Percentiles rank a stretch among this genome's conserved stretches.
Conservation (phyloP, 2,888 invertebrate species). For the Melanostoma mellinum region DNA sequence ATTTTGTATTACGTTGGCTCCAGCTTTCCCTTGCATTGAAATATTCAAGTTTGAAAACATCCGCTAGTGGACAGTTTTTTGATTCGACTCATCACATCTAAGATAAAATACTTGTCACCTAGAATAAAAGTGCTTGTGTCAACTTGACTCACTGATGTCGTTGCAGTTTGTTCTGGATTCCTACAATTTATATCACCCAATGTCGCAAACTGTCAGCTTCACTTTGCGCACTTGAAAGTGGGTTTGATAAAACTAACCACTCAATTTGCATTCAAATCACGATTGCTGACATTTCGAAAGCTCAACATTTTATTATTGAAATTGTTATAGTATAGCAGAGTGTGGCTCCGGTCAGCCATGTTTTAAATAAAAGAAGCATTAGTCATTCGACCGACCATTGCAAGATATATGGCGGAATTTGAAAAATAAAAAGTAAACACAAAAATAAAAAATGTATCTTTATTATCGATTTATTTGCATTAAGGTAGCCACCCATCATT, state of each 20-base stretch:
- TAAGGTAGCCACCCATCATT: conserved; percentile 71
- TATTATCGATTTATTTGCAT: conserved; percentile 65
- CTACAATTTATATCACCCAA: conserved; percentile 20
- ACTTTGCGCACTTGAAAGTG: conserved; percentile 42
- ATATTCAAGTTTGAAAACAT: no score
- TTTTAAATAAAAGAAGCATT: conserved; percentile 42
- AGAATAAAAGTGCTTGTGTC: neutral
- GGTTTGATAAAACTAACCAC: conserved; percentile 20
- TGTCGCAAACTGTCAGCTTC: conserved; percentile 20
- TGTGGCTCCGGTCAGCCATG: conserved; percentile 61
- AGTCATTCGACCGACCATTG: conserved; percentile 61
- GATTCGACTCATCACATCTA: no score
- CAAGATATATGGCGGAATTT: conserved; percentile 59
- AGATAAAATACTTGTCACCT: no score
- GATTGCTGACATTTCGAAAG: conserved; percentile 67
- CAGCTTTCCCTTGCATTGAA: no score
- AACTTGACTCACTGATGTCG: conserved; percentile 15
- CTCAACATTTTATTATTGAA: conserved; percentile 56
- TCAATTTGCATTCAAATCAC: conserved; percentile 52
- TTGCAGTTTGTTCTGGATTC: conserved; percentile 17
- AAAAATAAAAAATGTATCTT: conserved; percentile 17
- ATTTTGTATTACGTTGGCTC: no score
- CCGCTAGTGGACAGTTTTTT: no score
- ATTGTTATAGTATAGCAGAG: conserved; percentile 22
- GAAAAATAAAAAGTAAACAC: conserved; percentile 1